Percentiles rank a stretch among this genome's conserved stretches.
Evolutionary conservation across 2,888 invertebrate species (phyloP).

Genomic region (Lasioglossum lativentre): DNA sequence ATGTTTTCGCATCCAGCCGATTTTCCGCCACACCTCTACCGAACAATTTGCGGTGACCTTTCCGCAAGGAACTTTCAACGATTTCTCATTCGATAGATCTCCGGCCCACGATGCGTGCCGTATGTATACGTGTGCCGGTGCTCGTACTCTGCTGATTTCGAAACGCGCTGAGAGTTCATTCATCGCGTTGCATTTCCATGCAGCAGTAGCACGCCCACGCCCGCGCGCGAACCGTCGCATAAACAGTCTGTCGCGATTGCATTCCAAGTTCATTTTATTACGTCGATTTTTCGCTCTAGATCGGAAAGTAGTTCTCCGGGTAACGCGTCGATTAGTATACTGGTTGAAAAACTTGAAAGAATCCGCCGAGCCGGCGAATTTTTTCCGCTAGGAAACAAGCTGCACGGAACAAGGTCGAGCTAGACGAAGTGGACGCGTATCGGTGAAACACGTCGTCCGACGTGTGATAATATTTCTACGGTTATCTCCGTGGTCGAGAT

Average conservation of each 20-base stretch:
- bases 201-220: not conserved
- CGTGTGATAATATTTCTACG: conserved; percentile 2
- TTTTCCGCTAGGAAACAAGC: not conserved
- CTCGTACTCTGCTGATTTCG: not conserved
- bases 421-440: not conserved
- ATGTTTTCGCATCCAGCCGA: not conserved
- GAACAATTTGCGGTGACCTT: not conserved
- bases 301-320: not conserved
- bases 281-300: conserved; percentile 2
- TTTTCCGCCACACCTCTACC: not conserved
- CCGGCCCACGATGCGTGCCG: not conserved
- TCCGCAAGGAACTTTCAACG: not conserved
- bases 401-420: not conserved
- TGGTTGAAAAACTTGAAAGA: not conserved
- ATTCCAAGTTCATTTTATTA: not conserved
- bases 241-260: not conserved
- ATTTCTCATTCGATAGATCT: not conserved
- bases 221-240: not conserved
- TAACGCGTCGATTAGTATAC: not conserved
- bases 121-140: not conserved
- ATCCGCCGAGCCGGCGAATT: not conserved
- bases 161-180: not conserved
- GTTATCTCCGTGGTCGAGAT: conserved; percentile 29
- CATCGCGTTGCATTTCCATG: conserved; percentile 13
- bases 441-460: not conserved